A percentile compares a stretch with the other conserved stretches of the same genome.
Evolutionary conservation across 2,888 invertebrate genomes (phyloP).

Genomic region (Clepsis dumicolana): DNA sequence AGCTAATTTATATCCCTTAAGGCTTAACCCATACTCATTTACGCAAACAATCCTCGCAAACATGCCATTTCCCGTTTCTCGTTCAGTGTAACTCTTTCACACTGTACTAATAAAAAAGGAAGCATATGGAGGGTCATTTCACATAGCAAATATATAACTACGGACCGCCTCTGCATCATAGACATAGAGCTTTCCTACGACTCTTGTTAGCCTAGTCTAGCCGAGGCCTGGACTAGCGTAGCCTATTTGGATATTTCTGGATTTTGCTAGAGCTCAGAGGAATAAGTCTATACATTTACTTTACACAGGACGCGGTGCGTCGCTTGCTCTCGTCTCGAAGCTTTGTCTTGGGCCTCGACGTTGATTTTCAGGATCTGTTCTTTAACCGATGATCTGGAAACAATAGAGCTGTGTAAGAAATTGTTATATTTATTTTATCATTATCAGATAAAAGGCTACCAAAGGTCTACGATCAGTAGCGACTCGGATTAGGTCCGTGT

Average conservation of each 20-base stretch:
- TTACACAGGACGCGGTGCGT: conserved; percentile 16
- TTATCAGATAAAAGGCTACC: background rate
- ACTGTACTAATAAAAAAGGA: background rate
- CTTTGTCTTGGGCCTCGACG: conserved; percentile 57
- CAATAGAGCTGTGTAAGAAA: conserved; percentile 31
- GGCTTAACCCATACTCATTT: background rate
- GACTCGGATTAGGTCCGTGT: no score
- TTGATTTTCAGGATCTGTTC: conserved; percentile 77
- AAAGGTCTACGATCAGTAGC: no score
- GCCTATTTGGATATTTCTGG: conserved; percentile 42
- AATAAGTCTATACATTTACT: conserved; percentile 37
- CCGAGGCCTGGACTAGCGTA: background rate
- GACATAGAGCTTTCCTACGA: background rate
- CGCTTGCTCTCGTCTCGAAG: conserved; percentile 19
- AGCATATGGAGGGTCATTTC: background rate
- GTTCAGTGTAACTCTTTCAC: background rate
- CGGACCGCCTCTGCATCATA: background rate
- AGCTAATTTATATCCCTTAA: background rate
- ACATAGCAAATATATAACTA: conserved; percentile 9
- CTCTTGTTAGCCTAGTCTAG: background rate
- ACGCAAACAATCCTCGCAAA: background rate
- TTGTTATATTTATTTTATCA: background rate
- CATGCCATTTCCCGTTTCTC: background rate
- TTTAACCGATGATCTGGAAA: conserved; percentile 78
- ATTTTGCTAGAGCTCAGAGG: conserved; percentile 43